Evolutionary conservation across 2,797 vertebrate species (phyloP).

Genomic region (Erethizon dorsatum): DNA sequence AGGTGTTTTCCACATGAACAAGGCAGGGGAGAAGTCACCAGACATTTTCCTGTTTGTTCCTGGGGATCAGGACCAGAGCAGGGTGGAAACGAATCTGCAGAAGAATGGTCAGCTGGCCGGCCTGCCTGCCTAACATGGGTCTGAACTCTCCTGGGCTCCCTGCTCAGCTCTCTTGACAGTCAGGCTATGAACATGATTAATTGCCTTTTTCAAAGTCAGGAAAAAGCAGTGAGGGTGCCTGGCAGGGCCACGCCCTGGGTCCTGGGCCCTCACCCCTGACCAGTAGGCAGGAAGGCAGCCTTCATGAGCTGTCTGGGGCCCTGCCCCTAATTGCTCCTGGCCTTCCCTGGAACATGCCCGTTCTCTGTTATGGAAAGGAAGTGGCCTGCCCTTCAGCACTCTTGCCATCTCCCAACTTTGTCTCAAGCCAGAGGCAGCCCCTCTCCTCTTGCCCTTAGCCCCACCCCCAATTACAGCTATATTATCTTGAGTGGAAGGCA

Average conservation of each 20-base stretch:
- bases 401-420: neutral
- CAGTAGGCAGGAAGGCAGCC: neutral
- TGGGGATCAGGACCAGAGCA: neutral
- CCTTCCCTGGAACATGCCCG: neutral
- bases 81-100: neutral
- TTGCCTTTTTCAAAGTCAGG: slow-evolving; percentile 54
- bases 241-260: slow-evolving; percentile 12
- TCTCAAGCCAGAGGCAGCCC: neutral
- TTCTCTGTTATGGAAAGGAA: neutral
- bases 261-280: neutral
- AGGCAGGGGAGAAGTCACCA: neutral
- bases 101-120: neutral
- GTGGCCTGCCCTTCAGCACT: neutral
- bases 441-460: neutral
- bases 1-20: slow-evolving; percentile 12
- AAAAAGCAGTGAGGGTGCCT: slow-evolving; percentile 32
- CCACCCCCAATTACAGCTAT: neutral
- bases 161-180: neutral
- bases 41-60: neutral
- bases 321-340: neutral
- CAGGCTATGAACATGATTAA: slow-evolving; percentile 50
- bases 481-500: neutral
- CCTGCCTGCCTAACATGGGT: neutral
- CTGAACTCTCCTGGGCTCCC: neutral
- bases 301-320: neutral